A percentile compares a stretch with the other conserved stretches of the same genome.
These are phyloP conservation scores for Drosophila arizonae DNA, from an alignment of 1,140 invertebrate genomes.

Conservation along the genomic window DNA sequence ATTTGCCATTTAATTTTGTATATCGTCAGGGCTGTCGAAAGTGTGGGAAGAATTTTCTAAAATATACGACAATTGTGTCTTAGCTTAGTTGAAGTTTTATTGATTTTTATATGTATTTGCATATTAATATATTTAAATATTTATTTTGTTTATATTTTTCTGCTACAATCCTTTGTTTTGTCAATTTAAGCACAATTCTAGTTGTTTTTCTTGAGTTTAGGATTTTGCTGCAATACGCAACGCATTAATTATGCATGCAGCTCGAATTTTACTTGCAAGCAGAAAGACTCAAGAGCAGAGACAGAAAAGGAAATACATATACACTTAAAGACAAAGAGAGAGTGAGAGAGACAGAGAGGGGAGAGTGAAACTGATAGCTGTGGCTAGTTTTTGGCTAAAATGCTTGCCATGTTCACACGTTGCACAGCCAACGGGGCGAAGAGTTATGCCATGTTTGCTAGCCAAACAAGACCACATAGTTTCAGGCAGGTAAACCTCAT, in stretches of 20 bases:
- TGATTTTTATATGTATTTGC: too few relatives aligned
- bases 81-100: too few relatives aligned
- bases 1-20: too few relatives aligned
- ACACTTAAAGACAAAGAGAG: not conserved
- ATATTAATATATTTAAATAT: not conserved
- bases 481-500: conserved; percentile 9
- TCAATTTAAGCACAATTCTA: conserved; percentile 2
- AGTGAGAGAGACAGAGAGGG: not conserved
- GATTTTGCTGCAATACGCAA: too few relatives aligned
- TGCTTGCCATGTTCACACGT: conserved; percentile 38
- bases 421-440: conserved; percentile 7
- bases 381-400: conserved; percentile 36
- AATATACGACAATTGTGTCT: too few relatives aligned
- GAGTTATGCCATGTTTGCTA: conserved; percentile 22
- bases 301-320: not conserved
- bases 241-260: conserved; percentile 54
- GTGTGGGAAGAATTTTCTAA: too few relatives aligned
- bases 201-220: not conserved
- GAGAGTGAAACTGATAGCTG: not conserved
- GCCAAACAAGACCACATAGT: conserved; percentile 28
- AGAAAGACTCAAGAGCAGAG: not conserved
- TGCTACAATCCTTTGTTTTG: not conserved
- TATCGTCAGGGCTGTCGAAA: too few relatives aligned
- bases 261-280: not conserved
- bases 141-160: not conserved